Percentiles rank a stretch among this genome's conserved stretches.
Conservation (phyloP, 2,113 vertebrate genomes). For the Hystrix cristata region DNA sequence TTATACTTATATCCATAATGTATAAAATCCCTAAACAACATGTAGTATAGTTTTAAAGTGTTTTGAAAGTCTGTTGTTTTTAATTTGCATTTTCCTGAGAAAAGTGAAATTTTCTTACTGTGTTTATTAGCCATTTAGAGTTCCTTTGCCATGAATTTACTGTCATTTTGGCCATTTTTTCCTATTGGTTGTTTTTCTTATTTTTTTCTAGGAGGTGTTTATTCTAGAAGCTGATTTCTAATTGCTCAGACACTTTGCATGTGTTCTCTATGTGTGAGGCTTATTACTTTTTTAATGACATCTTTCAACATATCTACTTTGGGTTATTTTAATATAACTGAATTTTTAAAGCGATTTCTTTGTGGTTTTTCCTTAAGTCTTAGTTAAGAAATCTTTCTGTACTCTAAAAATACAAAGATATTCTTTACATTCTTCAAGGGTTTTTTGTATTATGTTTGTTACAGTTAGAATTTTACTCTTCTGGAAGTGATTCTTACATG, state of each 20-base stretch:
- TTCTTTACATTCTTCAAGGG: neutral
- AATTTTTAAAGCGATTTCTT: neutral
- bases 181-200: neutral
- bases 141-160: neutral
- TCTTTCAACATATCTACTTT: neutral
- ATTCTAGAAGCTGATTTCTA: neutral
- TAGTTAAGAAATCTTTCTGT: neutral
- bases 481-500: neutral
- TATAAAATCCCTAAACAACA: neutral
- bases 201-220: neutral
- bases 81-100: neutral
- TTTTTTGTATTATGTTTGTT: neutral
- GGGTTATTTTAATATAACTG: constrained; percentile 45
- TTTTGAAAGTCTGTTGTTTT: neutral
- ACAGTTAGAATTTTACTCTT: constrained; percentile 34
- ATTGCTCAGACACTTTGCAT: neutral
- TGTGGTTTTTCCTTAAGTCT: neutral
- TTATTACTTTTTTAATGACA: neutral
- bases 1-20: neutral
- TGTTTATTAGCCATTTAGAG: neutral
- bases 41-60: neutral
- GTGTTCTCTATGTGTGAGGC: neutral
- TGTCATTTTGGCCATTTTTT: neutral
- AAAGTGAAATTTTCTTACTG: neutral
- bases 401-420: neutral